Evolutionary conservation across 2,888 invertebrate species (phyloP).

Genomic region (Gymnosoma rotundatum): DNA sequence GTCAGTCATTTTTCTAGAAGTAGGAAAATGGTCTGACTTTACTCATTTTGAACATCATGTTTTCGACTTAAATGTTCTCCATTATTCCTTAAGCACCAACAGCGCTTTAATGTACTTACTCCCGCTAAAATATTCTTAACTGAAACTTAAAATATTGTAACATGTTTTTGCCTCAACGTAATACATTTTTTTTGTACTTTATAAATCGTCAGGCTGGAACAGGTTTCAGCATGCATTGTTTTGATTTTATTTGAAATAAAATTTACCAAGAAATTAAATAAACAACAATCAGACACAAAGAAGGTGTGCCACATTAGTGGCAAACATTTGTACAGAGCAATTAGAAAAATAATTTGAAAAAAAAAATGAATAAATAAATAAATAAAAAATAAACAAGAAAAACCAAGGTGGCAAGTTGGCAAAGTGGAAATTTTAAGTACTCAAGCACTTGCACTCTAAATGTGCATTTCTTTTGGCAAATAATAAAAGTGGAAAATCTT

Average conservation of each 20-base stretch:
- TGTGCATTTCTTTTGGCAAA: conserved; percentile 58
- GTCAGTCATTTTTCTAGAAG: no score
- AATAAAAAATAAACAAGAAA: not conserved
- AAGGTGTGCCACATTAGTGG: conserved; percentile 37
- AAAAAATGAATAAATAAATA: not conserved
- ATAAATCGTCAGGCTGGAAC: conserved; percentile 23
- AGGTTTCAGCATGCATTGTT: conserved; percentile 7
- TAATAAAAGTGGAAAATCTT: conserved; percentile 67
- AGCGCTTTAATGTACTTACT: no score
- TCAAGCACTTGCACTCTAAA: conserved; percentile 25
- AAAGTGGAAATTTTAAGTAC: conserved; percentile 59
- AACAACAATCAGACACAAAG: conserved; percentile 50
- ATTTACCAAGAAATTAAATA: conserved; percentile 57
- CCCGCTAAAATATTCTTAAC: not conserved
- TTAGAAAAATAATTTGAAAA: not conserved
- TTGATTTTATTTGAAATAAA: conserved; percentile 18
- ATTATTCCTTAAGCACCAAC: no score
- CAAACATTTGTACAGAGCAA: conserved; percentile 19
- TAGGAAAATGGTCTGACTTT: no score
- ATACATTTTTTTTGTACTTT: not conserved
- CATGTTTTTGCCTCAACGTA: conserved; percentile 36
- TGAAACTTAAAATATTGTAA: conserved; percentile 45
- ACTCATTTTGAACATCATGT: no score
- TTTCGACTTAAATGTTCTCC: no score
- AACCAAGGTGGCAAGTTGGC: conserved; percentile 65